Evolutionary conservation across 2,797 vertebrate species (phyloP).

Genomic region (Hoplostethus atlanticus): DNA sequence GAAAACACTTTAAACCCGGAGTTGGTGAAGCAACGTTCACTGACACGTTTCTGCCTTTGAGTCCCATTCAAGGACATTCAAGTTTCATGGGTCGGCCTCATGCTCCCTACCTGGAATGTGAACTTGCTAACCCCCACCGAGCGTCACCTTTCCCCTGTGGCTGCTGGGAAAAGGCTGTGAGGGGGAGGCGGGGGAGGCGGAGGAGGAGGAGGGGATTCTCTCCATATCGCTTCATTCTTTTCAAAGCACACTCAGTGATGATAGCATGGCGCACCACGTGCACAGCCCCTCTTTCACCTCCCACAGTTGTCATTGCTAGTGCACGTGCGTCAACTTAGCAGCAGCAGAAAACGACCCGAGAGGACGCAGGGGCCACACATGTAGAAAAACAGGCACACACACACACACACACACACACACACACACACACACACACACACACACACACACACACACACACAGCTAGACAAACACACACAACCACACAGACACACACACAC

Average conservation of each 20-base stretch:
- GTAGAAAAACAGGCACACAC: slow-evolving; percentile 31
- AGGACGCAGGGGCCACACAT: slow-evolving; percentile 30
- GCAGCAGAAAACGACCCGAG: background rate
- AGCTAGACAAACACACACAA: slow-evolving; percentile 35
- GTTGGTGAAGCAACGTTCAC: background rate
- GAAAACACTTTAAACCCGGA: background rate
- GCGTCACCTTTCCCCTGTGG: slow-evolving; percentile 34
- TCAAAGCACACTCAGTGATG: slow-evolving; percentile 2
- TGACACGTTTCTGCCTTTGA: background rate
- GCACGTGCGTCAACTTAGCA: slow-evolving; percentile 58
- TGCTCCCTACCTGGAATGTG: slow-evolving; percentile 54
- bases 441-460: slow-evolving; percentile 20
- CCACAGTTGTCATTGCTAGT: slow-evolving; percentile 28
- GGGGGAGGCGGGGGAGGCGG: background rate
- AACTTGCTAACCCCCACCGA: slow-evolving; percentile 34
- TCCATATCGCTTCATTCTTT: slow-evolving; percentile 16
- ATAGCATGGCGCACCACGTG: slow-evolving; percentile 43
- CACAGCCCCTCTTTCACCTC: slow-evolving; percentile 18
- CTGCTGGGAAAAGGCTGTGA: slow-evolving; percentile 17
- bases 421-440: background rate
- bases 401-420: background rate
- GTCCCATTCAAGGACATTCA: slow-evolving; percentile 33
- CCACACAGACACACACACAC: background rate
- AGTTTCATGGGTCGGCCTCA: no score
- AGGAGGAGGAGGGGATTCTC: background rate